These are phyloP conservation scores for Drymodes brunneopygia DNA, from an alignment of 2,113 vertebrate species.

Conservation along the genomic window DNA sequence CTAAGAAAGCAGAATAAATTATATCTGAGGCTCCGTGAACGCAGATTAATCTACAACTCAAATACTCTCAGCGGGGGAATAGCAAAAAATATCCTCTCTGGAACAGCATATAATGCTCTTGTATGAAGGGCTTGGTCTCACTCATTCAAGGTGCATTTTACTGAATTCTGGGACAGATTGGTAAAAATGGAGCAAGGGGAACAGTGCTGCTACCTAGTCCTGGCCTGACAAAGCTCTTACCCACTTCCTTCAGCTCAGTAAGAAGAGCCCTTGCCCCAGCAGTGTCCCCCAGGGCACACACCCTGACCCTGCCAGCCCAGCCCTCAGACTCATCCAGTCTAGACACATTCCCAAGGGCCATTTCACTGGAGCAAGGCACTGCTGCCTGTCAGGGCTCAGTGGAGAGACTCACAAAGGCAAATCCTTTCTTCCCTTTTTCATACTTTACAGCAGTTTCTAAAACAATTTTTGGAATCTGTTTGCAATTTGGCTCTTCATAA, in stretches of 20 bases:
- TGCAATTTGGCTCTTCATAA: not conserved
- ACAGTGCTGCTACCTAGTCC: fast-evolving
- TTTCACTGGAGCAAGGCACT: not conserved
- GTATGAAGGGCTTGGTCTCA: not conserved
- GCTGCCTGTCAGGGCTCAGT: not conserved
- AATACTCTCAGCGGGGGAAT: not conserved
- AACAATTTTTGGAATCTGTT: not conserved
- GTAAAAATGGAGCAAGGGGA: not conserved
- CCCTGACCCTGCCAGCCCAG: not conserved
- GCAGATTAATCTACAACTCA: not conserved
- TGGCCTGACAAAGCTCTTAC: not conserved
- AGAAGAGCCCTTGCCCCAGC: not conserved
- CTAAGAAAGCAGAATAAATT: not conserved
- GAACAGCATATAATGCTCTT: not conserved
- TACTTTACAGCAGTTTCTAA: not conserved
- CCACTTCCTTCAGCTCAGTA: not conserved
- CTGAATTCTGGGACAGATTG: not conserved
- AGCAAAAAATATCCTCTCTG: not conserved
- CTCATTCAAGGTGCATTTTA: not conserved
- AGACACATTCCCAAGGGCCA: not conserved
- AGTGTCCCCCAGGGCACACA: not conserved
- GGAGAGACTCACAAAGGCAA: not conserved
- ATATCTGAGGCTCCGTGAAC: not conserved
- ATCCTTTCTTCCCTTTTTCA: not conserved
- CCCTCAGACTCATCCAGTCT: not conserved